Conservation (phyloP, 1,140 invertebrate species). For the Grapholita molesta region DNA sequence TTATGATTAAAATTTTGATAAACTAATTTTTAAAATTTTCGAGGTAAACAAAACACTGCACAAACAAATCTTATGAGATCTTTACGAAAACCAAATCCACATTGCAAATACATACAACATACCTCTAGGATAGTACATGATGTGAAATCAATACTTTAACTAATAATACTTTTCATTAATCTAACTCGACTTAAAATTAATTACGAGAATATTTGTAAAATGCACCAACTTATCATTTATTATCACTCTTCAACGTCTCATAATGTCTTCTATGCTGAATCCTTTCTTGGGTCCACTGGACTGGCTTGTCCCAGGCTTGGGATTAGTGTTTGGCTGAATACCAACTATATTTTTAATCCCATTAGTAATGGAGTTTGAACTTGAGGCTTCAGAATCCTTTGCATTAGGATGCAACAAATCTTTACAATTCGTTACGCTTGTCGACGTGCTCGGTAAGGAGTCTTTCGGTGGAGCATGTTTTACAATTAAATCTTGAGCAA, state of each 20-base stretch:
- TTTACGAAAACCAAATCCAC: conserved; percentile 76
- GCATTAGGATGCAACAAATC: conserved; percentile 37
- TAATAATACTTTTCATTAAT: conserved; percentile 65
- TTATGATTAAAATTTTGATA: conserved; percentile 54
- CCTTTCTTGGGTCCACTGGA: conserved; percentile 79
- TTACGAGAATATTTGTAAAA: conserved; percentile 35
- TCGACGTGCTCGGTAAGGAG: conserved; percentile 58
- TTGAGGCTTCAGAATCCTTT: conserved; percentile 51
- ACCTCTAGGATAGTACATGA: conserved; percentile 51
- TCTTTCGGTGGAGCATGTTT: conserved; percentile 73
- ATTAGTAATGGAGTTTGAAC: conserved; percentile 59
- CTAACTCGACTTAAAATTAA: conserved; percentile 26
- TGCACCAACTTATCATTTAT: conserved; percentile 15
- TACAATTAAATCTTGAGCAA: conserved; percentile 75
- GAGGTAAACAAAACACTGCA: conserved; percentile 75
- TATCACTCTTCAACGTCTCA: conserved; percentile 79
- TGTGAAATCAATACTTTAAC: conserved; percentile 46
- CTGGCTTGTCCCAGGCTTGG: conserved; percentile 72
- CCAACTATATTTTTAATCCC: conserved; percentile 74
- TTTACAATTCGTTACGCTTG: conserved; percentile 60
- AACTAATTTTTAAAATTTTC: conserved; percentile 70
- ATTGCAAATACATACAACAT: conserved; percentile 59
- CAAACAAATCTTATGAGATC: conserved; percentile 77
- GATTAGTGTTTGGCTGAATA: conserved; percentile 71
- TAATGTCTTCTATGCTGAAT: conserved; percentile 87